Evolutionary conservation across 2,888 invertebrate genomes (phyloP).

Genomic region (Vanessa cardui): DNA sequence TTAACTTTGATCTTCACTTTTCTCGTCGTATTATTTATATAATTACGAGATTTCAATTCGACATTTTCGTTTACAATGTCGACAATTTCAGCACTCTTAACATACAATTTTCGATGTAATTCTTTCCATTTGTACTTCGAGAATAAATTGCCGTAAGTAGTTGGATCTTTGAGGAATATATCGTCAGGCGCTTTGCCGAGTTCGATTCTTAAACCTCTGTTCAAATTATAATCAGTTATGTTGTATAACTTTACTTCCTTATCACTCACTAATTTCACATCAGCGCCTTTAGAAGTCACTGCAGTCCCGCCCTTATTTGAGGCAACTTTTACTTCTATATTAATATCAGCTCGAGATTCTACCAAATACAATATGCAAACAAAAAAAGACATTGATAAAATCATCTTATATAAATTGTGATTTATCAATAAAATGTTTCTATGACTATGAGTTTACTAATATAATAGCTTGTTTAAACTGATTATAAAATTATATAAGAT

Average conservation of each 20-base stretch:
- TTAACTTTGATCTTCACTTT: conserved; percentile 45
- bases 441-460: neutral
- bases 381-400: neutral
- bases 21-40: conserved; percentile 57
- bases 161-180: conserved; percentile 64
- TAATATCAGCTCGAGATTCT: conserved; percentile 49
- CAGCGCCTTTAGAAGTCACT: conserved; percentile 49
- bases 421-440: no score
- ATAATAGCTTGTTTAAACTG: neutral
- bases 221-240: conserved; percentile 58
- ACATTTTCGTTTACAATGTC: conserved; percentile 54
- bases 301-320: conserved; percentile 45
- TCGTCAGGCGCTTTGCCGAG: conserved; percentile 60
- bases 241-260: conserved; percentile 60
- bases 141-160: conserved; percentile 57
- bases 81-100: conserved; percentile 51
- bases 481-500: neutral
- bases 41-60: conserved; percentile 49
- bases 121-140: conserved; percentile 59
- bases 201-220: conserved; percentile 55
- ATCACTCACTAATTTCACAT: conserved; percentile 56
- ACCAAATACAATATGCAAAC: neutral
- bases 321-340: conserved; percentile 52
- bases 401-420: conserved; percentile 7
- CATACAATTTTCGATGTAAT: conserved; percentile 50